These are phyloP conservation scores for Ormyrus thymus DNA, from an alignment of 2,888 invertebrate species.

Conservation along the genomic window DNA sequence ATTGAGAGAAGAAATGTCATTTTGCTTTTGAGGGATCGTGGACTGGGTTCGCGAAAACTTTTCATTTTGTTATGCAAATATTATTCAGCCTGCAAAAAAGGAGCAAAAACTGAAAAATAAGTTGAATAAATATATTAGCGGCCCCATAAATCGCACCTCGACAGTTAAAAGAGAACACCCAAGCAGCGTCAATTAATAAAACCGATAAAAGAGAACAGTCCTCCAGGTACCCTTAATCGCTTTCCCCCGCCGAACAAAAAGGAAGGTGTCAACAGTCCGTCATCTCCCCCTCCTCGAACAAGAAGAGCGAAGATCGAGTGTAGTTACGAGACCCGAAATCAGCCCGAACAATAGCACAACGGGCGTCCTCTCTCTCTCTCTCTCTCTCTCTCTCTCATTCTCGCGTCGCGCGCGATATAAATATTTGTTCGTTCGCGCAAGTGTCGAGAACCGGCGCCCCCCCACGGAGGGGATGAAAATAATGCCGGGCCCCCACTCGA, in stretches of 20 bases:
- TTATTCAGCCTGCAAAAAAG: not conserved
- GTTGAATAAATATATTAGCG: too few relatives aligned
- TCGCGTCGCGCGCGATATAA: slow-evolving; percentile 65
- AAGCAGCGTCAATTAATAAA: too few relatives aligned
- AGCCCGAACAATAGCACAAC: slow-evolving; percentile 66
- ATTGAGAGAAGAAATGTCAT: too few relatives aligned
- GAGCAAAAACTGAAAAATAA: too few relatives aligned
- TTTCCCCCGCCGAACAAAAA: too few relatives aligned
- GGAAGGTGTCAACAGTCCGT: slow-evolving; percentile 19
- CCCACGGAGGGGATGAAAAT: slow-evolving; percentile 55
- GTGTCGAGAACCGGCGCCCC: slow-evolving; percentile 23
- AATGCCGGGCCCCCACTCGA: slow-evolving; percentile 53
- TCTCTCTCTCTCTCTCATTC: slow-evolving; percentile 29
- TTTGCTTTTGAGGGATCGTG: too few relatives aligned
- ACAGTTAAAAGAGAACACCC: too few relatives aligned
- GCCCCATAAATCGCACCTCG: too few relatives aligned
- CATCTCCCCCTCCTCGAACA: not conserved
- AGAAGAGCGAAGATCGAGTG: slow-evolving; percentile 31
- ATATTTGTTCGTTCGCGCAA: slow-evolving; percentile 67
- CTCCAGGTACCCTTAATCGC: too few relatives aligned
- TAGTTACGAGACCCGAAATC: slow-evolving; percentile 43
- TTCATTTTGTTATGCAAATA: too few relatives aligned
- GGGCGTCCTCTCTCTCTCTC: slow-evolving; percentile 59
- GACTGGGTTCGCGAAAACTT: too few relatives aligned
- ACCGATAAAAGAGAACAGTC: too few relatives aligned